Evolutionary conservation across 64 coral and sea anemone genomes (phyloP).

Genomic region (Orbicella faveolata): DNA sequence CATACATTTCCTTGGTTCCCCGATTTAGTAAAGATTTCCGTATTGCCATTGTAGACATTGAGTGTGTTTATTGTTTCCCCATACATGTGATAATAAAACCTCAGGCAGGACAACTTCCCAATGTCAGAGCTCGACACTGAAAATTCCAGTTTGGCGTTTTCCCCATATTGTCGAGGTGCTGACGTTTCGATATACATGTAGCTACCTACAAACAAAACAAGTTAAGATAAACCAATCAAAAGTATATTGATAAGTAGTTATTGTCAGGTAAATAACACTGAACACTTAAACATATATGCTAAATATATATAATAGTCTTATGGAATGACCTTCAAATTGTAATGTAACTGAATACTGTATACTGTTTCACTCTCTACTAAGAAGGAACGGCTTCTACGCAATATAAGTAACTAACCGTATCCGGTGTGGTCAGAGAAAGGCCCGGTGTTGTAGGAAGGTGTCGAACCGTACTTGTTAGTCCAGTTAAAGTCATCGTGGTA

Average conservation of each 20-base stretch:
- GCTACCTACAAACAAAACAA: background rate
- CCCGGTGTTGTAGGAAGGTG: background rate
- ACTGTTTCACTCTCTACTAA: background rate
- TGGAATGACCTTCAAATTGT: background rate
- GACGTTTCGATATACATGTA: background rate
- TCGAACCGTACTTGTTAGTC: background rate
- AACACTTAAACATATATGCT: background rate
- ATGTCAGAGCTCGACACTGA: background rate
- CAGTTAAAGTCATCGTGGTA: conserved; percentile 3
- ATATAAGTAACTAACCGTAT: background rate
- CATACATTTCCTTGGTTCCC: conserved; percentile 39
- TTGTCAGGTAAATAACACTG: background rate
- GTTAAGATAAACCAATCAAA: background rate
- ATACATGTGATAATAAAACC: conserved; percentile 54
- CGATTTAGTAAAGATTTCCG: conserved; percentile 9
- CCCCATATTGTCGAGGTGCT: background rate
- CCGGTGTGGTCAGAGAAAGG: background rate
- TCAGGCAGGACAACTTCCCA: background rate
- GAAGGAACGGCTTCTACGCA: background rate
- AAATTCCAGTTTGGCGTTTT: background rate
- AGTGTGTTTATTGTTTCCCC: background rate
- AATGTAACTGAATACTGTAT: background rate
- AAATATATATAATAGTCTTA: too few relatives aligned
- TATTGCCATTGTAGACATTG: conserved; percentile 15
- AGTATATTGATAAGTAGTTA: background rate